These are phyloP conservation scores for Drosophila nannoptera DNA, from an alignment of 1,140 invertebrate species.

Conservation along the genomic window DNA sequence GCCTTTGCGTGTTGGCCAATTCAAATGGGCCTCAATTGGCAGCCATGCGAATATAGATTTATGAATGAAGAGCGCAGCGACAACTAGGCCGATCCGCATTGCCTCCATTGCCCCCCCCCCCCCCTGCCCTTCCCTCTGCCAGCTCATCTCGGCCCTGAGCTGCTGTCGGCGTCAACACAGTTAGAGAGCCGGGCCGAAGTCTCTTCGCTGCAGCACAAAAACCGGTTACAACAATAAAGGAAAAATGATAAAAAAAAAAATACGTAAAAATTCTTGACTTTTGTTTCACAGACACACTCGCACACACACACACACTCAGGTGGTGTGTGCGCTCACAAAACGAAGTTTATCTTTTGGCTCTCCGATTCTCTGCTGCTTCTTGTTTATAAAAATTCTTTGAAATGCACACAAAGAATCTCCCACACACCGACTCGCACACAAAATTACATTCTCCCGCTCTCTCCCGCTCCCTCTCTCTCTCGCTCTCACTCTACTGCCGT, in stretches of 20 bases:
- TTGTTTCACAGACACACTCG: slow-evolving; percentile 64
- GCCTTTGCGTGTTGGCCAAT: slow-evolving; percentile 69
- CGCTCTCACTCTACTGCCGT: slow-evolving; percentile 19
- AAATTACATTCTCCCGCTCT: slow-evolving; percentile 50
- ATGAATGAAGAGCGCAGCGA: slow-evolving; percentile 62
- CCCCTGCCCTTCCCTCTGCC: neutral
- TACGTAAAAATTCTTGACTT: slow-evolving; percentile 67
- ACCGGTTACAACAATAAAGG: slow-evolving; percentile 57
- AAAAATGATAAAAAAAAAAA: slow-evolving; percentile 19
- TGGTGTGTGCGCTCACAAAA: slow-evolving; percentile 22
- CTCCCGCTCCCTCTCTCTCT: slow-evolving; percentile 46
- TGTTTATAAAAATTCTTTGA: slow-evolving; percentile 76
- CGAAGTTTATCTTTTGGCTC: slow-evolving; percentile 66
- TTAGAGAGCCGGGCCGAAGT: slow-evolving; percentile 14
- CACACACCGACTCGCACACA: slow-evolving; percentile 46
- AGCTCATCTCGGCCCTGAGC: neutral
- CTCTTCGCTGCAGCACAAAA: slow-evolving; percentile 37
- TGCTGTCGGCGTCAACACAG: slow-evolving; percentile 45
- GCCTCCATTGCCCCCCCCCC: slow-evolving; percentile 11
- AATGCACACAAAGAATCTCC: slow-evolving; percentile 59
- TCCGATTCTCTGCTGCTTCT: slow-evolving; percentile 35
- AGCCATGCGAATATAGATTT: slow-evolving; percentile 21
- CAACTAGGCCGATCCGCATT: slow-evolving; percentile 55
- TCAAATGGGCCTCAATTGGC: slow-evolving; percentile 46
- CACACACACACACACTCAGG: slow-evolving; percentile 28